Percentiles rank a stretch among this genome's conserved stretches.
Evolutionary conservation across 92 coral and sea anemone species (phyloP).

Genomic region (Porites evermanni): DNA sequence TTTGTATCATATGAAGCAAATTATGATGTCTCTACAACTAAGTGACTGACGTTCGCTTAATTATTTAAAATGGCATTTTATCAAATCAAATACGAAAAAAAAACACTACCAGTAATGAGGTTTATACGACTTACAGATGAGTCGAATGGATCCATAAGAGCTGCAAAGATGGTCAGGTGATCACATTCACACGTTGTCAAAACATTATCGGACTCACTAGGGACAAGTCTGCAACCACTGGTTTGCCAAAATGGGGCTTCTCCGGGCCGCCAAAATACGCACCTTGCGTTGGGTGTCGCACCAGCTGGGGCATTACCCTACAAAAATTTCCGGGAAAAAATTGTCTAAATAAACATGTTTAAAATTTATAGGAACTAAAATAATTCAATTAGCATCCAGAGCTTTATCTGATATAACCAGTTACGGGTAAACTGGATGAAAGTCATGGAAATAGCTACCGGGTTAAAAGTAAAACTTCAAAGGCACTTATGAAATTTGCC

Average conservation of each 20-base stretch:
- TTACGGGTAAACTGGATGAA: too few species aligned
- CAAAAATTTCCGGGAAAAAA: not conserved
- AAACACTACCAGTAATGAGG: not conserved
- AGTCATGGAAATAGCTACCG: too few species aligned
- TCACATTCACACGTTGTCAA: constrained; percentile 91
- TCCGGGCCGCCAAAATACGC: constrained; percentile 87
- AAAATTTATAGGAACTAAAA: not conserved
- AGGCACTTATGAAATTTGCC: too few species aligned
- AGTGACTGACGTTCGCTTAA: too few species aligned
- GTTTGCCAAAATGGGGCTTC: constrained; percentile 71
- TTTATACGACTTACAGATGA: constrained; percentile 49
- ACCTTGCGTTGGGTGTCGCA: constrained; percentile 49
- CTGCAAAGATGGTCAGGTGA: constrained; percentile 93
- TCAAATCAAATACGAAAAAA: not conserved
- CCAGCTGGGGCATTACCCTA: constrained; percentile 21
- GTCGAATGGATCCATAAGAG: constrained; percentile 83
- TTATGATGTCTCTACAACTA: too few species aligned
- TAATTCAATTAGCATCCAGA: too few species aligned
- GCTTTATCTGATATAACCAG: not conserved
- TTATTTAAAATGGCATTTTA: too few species aligned
- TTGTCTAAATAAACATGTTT: not conserved
- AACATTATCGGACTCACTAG: constrained; percentile 69
- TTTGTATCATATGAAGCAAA: too few species aligned
- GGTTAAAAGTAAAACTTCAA: too few species aligned
- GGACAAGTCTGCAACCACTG: constrained; percentile 81